Evolutionary conservation across 2,888 invertebrate genomes (phyloP).

Genomic region (Molanna angustata): DNA sequence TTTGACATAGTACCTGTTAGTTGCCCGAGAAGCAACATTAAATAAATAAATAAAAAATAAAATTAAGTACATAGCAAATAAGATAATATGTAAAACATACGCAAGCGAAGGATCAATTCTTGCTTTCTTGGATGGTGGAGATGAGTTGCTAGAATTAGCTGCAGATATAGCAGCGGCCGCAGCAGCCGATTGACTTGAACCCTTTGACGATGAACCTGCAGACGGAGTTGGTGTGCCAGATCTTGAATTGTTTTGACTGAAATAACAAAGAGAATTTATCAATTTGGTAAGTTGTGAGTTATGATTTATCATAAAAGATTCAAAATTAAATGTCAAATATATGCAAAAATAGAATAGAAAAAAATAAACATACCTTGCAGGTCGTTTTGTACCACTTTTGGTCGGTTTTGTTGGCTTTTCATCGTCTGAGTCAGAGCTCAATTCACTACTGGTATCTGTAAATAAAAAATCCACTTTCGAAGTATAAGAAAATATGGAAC

Average conservation of each 20-base stretch:
- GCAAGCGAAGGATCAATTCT: conserved; percentile 26
- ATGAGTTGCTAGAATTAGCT: conserved; percentile 41
- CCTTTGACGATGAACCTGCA: conserved; percentile 36
- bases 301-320: neutral
- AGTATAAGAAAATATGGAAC: neutral
- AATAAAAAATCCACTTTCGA: conserved; percentile 4
- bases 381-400: conserved; percentile 42
- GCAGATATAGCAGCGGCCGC: conserved; percentile 34
- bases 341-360: neutral
- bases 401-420: conserved; percentile 57
- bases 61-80: too few relatives aligned
- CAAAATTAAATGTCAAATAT: neutral
- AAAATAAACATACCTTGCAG: conserved; percentile 19
- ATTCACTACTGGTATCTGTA: conserved; percentile 65
- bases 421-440: conserved; percentile 73
- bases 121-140: conserved; percentile 25
- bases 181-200: conserved; percentile 38
- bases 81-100: too few relatives aligned
- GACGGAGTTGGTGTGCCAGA: conserved; percentile 43
- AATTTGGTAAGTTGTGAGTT: neutral
- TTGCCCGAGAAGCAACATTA: too few relatives aligned
- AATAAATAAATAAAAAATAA: too few relatives aligned
- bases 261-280: conserved; percentile 17
- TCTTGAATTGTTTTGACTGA: conserved; percentile 54
- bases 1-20: too few relatives aligned